Conservation (phyloP, 2,113 vertebrate species). For the Ophiodon elongatus region DNA sequence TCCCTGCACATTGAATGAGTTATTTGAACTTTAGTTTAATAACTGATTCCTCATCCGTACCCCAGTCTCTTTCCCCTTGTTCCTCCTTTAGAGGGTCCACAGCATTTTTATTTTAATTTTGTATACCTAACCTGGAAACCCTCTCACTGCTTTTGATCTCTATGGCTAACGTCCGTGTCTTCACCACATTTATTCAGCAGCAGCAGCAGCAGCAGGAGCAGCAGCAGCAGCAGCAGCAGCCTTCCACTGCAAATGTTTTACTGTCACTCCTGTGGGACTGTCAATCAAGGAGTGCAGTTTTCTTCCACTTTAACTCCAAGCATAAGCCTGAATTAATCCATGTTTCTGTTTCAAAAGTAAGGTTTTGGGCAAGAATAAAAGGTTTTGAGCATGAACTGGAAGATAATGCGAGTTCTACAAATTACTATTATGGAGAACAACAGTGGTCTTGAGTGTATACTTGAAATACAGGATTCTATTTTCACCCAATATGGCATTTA, state of each 20-base stretch:
- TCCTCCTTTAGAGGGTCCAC: neutral
- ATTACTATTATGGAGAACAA: neutral
- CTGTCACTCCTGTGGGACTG: constrained; percentile 37
- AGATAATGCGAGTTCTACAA: neutral
- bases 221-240: constrained; percentile 11
- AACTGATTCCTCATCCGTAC: neutral
- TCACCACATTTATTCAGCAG: constrained; percentile 1
- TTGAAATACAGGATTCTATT: neutral
- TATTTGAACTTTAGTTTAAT: constrained; percentile 9
- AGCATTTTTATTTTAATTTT: constrained; percentile 8
- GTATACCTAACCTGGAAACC: neutral
- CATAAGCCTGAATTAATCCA: neutral
- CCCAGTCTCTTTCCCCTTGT: neutral
- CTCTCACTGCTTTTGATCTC: constrained; percentile 23
- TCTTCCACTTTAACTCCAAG: constrained; percentile 17
- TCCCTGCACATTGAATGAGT: neutral
- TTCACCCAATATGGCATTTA: neutral
- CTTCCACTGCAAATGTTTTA: constrained; percentile 41
- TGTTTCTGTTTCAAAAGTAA: neutral
- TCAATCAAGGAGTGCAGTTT: constrained; percentile 37
- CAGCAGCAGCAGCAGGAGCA: constrained; percentile 10
- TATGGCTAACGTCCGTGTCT: constrained; percentile 10
- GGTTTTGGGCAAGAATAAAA: neutral
- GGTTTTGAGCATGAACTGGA: constrained; percentile 3
- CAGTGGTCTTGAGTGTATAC: neutral